phyloP scores from a whole-genome alignment of 2,797 vertebrate genomes.

The Siniperca obscura region DNA sequence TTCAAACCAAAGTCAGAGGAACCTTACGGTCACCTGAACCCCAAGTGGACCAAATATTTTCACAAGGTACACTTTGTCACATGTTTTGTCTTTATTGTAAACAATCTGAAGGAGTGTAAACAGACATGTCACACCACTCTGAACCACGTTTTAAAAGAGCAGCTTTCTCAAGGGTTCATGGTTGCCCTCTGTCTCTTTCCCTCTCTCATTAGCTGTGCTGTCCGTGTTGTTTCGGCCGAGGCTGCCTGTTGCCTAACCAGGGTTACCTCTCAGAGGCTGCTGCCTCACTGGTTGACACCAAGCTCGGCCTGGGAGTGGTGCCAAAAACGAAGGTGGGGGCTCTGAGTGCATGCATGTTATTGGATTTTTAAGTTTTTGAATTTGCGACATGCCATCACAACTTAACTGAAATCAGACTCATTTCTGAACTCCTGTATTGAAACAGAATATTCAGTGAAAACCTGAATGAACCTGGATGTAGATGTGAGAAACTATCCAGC shows the following conservation, averaged over 20 bases:
- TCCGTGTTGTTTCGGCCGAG: conserved; percentile 97
- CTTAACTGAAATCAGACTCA: background rate
- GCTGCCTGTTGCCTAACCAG: conserved; percentile 97
- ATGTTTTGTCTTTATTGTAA: background rate
- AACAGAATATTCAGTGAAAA: background rate
- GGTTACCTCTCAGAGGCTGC: conserved; percentile 97
- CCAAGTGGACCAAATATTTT: conserved; percentile 99
- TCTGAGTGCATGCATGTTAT: background rate
- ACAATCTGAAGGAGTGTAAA: background rate
- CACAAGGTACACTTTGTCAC: conserved; percentile 85
- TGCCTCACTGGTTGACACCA: conserved; percentile 94
- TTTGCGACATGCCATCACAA: background rate
- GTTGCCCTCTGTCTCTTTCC: background rate
- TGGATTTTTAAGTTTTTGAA: background rate
- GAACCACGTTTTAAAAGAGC: background rate
- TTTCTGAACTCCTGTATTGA: background rate
- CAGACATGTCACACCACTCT: background rate
- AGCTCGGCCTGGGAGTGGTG: conserved; percentile 92
- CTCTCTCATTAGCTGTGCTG: conserved; percentile 87
- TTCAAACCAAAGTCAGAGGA: conserved; percentile 99
- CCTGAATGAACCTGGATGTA: background rate
- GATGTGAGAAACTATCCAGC: too few species aligned
- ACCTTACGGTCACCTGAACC: conserved; percentile 98
- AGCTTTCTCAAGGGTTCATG: background rate
- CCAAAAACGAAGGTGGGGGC: conserved; percentile 95